phyloP scores from a whole-genome alignment of 2,113 vertebrate species.

The Oxygymnocypris stewartii region DNA sequence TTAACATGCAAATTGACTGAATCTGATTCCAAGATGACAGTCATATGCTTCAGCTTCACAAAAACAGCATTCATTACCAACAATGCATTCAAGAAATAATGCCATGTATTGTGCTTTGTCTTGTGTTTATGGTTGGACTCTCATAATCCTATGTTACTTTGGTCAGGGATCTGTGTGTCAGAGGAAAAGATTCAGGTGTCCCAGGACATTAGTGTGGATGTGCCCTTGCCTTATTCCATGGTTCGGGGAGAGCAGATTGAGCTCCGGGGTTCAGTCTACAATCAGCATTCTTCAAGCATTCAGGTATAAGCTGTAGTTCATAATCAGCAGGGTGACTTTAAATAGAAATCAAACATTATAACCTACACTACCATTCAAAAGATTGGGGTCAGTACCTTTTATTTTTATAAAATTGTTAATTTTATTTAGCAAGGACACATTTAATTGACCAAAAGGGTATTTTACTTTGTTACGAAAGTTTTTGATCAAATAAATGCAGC shows the following conservation, averaged over 20 bases:
- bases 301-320: constrained; percentile 54
- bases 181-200: constrained; percentile 74
- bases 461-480: neutral
- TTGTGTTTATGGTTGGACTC: neutral
- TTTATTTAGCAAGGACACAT: neutral
- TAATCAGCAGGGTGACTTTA: neutral
- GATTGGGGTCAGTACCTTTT: neutral
- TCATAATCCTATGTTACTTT: constrained; percentile 1
- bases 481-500: neutral
- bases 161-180: constrained; percentile 85
- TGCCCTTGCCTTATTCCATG: constrained; percentile 88
- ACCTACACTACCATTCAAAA: neutral
- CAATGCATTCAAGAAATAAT: neutral
- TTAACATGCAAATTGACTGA: no score
- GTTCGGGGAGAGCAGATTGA: constrained; percentile 91
- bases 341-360: neutral
- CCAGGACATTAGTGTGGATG: constrained; percentile 80
- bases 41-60: neutral
- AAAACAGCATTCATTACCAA: neutral
- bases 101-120: neutral
- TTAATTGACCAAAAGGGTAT: neutral
- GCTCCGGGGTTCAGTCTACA: constrained; percentile 86
- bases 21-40: neutral
- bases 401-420: neutral
- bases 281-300: constrained; percentile 63